Evolutionary conservation across 1,140 invertebrate species (phyloP).

Genomic region (Magallana gigas): DNA sequence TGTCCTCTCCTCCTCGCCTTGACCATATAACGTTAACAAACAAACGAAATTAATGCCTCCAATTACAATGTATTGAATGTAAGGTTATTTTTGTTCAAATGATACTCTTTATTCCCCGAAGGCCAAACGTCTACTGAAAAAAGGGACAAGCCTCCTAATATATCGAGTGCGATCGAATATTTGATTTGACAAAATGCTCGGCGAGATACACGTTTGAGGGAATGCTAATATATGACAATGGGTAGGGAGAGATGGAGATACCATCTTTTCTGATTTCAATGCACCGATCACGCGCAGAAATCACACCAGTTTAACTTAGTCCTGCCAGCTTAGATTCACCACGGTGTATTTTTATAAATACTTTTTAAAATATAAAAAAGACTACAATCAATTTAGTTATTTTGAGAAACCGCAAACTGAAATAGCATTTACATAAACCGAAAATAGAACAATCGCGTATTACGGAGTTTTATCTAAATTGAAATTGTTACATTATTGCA

Average conservation of each 20-base stretch:
- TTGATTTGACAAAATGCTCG: constrained; percentile 28
- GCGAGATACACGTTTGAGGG: constrained; percentile 11
- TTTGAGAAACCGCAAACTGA: neutral
- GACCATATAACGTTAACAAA: constrained; percentile 23
- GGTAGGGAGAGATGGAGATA: neutral
- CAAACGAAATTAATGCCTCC: constrained; percentile 3
- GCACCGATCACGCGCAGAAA: neutral
- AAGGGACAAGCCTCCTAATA: constrained; percentile 26
- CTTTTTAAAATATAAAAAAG: neutral
- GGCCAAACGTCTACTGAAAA: constrained; percentile 21
- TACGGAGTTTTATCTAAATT: neutral
- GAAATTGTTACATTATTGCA: neutral
- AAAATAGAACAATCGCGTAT: neutral
- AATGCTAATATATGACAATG: neutral
- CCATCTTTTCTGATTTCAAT: neutral
- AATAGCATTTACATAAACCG: neutral
- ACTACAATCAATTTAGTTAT: neutral
- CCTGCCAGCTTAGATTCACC: neutral
- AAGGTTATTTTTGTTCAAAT: neutral
- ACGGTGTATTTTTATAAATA: neutral
- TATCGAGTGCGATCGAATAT: constrained; percentile 33
- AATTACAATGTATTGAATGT: constrained; percentile 35
- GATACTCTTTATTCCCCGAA: neutral
- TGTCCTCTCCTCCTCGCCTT: neutral
- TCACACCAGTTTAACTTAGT: neutral